Evolutionary conservation across 1,140 invertebrate species (phyloP).

Genomic region (Drosophila dunni): DNA sequence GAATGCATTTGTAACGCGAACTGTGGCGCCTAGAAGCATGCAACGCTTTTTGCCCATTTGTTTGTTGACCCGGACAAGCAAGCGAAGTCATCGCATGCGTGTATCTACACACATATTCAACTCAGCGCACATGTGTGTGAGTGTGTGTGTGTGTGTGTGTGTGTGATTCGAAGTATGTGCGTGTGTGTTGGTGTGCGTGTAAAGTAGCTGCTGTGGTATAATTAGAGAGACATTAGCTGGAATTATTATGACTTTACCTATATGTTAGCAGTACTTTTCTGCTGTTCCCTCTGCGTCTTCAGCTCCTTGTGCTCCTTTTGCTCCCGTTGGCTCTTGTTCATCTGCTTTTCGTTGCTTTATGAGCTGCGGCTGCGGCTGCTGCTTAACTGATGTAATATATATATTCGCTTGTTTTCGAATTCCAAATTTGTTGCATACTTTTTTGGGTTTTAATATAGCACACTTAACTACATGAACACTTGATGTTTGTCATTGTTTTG

Average conservation of each 20-base stretch:
- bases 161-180: neutral
- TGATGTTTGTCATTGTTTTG: slow-evolving; percentile 54
- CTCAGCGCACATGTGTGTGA: neutral
- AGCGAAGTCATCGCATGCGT: slow-evolving; percentile 34
- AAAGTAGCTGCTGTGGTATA: slow-evolving; percentile 14
- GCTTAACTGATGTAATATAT: slow-evolving; percentile 8
- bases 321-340: neutral
- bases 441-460: slow-evolving; percentile 13
- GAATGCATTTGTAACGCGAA: slow-evolving; percentile 25
- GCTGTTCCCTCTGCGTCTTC: neutral
- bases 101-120: slow-evolving; percentile 26
- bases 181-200: neutral
- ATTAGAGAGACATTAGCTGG: slow-evolving; percentile 29
- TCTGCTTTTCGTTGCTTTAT: too few species aligned
- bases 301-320: neutral
- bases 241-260: slow-evolving; percentile 30
- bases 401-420: slow-evolving; percentile 3
- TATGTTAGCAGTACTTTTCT: slow-evolving; percentile 2
- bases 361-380: too few species aligned
- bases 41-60: slow-evolving; percentile 56
- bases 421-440: slow-evolving; percentile 2
- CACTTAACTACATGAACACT: slow-evolving; percentile 67
- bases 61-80: slow-evolving; percentile 51
- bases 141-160: neutral
- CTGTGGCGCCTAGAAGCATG: slow-evolving; percentile 51